A percentile compares a stretch with the other conserved stretches of the same genome.
These are phyloP conservation scores for Morus bassanus DNA, from an alignment of 2,797 vertebrate genomes.

Conservation along the genomic window DNA sequence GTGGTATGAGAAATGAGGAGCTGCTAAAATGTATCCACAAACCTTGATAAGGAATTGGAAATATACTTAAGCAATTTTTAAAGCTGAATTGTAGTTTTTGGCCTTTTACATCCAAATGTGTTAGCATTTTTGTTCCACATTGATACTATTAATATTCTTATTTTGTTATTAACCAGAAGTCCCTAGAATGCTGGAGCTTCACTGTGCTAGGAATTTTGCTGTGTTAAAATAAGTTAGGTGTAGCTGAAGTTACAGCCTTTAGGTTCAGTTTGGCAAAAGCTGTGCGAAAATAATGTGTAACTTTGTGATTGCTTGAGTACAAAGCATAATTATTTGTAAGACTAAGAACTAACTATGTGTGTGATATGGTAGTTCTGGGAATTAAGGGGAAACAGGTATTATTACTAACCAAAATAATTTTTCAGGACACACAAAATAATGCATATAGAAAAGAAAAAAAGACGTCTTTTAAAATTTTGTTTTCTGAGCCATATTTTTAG, in stretches of 20 bases:
- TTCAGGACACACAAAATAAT: not conserved
- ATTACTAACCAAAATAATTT: not conserved
- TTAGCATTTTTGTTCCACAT: not conserved
- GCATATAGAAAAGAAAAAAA: not conserved
- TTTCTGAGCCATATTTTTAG: not conserved
- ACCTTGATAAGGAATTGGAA: not conserved
- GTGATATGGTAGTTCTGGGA: not conserved
- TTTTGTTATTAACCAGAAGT: not conserved
- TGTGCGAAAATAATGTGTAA: not conserved
- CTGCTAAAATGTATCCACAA: not conserved
- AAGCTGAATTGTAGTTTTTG: not conserved
- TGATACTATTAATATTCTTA: not conserved
- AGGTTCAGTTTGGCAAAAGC: not conserved
- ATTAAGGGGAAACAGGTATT: not conserved
- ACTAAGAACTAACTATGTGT: not conserved
- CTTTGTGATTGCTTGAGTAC: not conserved
- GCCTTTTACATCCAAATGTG: not conserved
- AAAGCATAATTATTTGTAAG: not conserved
- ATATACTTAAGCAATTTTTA: not conserved
- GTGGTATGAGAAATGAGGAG: not conserved
- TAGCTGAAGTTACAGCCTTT: not conserved
- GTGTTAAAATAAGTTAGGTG: not conserved
- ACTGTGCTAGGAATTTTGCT: not conserved
- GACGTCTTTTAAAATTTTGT: not conserved
- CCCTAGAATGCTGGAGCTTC: not conserved